Evolutionary conservation across 64 coral and sea anemone genomes (phyloP), one percentile per base, ranked within the genome.

Genomic region (Dendrophyllia cribrosa): DNA sequence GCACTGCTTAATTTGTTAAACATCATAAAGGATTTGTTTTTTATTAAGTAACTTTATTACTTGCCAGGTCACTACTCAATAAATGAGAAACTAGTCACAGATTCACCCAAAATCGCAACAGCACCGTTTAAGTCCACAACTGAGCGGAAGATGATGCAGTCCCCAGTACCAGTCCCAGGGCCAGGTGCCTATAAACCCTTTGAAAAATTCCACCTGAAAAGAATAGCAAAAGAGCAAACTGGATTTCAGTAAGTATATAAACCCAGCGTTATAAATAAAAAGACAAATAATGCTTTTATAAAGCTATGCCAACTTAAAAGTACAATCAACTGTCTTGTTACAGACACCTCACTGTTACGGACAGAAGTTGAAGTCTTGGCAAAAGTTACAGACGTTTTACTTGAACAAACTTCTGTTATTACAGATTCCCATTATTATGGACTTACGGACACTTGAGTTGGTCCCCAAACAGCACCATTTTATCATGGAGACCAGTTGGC

Each of bases 81-180:
- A 15, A 99, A 90, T 73, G 97, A 99, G 43, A 89, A 86, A 53
- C 82, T 99, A 12, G 63, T 96, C 5, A 90, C 62, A 72, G 72
- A 91, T 70, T 75, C 88, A 71, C 87, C 91, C 2, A 88, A 93
- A 50, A 91, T 77, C 53, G 91, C 87, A 0, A 88, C 97, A 17
- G 94, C 97, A 66, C 94, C 97, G 19, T 99, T 99, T 44, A 99
- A 99, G 78, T 99, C 97, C 15, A 99, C 97, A 52, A 95, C 94
- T 47, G 91, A 93, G 22, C 87, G 97, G 76, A 99, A 96, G 63
- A 99, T 99, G 97, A 94, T 93, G 81, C 61, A 79, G 15, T 95
- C 94, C 17, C 97, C 97, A 7, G 80, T 91, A 12, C 82, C 94
- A 15, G 83, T 81, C 44, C 97, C 97, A 77, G 97, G 97, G 4